Conservation (phyloP, 2,113 vertebrate species). For the Petrocephalus zakoni region DNA sequence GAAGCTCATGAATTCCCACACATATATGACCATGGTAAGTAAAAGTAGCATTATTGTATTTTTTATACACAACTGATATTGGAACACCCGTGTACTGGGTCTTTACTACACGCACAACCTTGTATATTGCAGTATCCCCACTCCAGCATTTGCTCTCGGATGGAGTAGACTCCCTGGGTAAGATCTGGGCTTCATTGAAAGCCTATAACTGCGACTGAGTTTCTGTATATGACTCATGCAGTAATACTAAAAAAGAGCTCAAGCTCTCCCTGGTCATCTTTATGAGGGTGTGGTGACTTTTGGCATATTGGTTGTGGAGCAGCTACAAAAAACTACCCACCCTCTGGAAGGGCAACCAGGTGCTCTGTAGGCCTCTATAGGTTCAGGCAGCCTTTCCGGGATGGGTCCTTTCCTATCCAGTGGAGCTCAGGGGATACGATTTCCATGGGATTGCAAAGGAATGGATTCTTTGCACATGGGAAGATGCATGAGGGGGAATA, state of each 20-base stretch:
- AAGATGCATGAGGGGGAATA: neutral
- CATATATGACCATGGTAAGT: conserved; percentile 51
- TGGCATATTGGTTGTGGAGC: neutral
- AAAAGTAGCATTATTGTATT: neutral
- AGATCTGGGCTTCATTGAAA: conserved; percentile 35
- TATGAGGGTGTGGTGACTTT: neutral
- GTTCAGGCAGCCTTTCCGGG: neutral
- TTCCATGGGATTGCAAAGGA: neutral
- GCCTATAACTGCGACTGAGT: neutral
- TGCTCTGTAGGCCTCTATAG: neutral
- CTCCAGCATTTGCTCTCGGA: conserved; percentile 55
- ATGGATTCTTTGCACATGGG: neutral
- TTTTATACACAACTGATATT: neutral
- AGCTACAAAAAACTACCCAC: neutral
- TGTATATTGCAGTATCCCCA: conserved; percentile 56
- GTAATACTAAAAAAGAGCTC: neutral
- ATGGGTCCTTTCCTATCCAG: neutral
- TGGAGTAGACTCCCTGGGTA: conserved; percentile 62
- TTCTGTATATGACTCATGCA: neutral
- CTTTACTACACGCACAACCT: conserved; percentile 32
- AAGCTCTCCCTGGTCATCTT: neutral
- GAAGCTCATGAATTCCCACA: conserved; percentile 35
- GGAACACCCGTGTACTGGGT: neutral
- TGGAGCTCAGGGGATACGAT: neutral
- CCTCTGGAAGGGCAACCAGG: neutral